These are phyloP conservation scores for Harpalus rufipes DNA, from an alignment of 2,888 invertebrate genomes.

Conservation along the genomic window DNA sequence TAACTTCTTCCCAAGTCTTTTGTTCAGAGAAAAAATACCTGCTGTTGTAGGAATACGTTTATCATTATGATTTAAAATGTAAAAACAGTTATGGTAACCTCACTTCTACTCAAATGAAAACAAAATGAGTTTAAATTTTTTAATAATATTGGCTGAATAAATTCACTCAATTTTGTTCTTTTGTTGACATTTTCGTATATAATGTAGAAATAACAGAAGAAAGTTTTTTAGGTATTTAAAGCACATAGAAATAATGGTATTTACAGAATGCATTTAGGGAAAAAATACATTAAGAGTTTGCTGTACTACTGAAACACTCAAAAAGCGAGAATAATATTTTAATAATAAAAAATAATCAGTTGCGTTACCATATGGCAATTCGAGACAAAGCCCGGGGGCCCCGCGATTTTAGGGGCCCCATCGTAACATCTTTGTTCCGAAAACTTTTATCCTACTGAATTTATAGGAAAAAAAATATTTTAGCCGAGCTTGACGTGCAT, in stretches of 20 bases:
- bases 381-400: too few relatives aligned
- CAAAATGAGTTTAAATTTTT: conserved; percentile 18
- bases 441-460: too few relatives aligned
- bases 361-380: too few relatives aligned
- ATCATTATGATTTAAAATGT: conserved; percentile 24
- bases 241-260: not conserved
- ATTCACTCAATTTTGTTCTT: conserved; percentile 21
- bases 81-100: conserved; percentile 17
- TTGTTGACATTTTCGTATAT: conserved; percentile 31
- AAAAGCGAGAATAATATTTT: not conserved
- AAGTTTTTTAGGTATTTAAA: conserved; percentile 12
- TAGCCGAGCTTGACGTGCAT: too few relatives aligned
- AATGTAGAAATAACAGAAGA: conserved; percentile 24
- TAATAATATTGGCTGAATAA: conserved; percentile 29
- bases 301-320: not conserved
- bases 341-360: not conserved
- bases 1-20: conserved; percentile 15
- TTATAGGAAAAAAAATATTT: too few relatives aligned
- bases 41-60: conserved; percentile 3
- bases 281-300: not conserved
- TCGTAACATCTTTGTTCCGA: too few relatives aligned
- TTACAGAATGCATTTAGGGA: conserved; percentile 2
- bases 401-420: too few relatives aligned
- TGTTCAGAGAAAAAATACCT: conserved; percentile 23
- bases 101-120: not conserved